A percentile compares a stretch with the other conserved stretches of the same genome.
phyloP scores from a whole-genome alignment of 2,888 invertebrate genomes.

The Pantelozetes paolii region DNA sequence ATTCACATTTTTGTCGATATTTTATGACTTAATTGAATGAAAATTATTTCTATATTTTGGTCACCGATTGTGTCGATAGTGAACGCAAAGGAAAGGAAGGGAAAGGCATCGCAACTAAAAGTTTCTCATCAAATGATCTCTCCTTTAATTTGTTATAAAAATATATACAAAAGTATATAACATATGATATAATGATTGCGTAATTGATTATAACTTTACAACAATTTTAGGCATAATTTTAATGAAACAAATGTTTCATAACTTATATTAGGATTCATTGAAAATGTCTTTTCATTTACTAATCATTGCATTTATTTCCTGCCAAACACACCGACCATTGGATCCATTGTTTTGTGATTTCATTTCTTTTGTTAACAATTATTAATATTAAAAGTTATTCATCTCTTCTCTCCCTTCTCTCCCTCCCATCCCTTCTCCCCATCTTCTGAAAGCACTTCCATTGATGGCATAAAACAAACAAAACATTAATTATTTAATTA shows the following conservation, averaged over 20 bases:
- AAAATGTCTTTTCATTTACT: not conserved
- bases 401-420: not conserved
- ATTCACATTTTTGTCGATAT: not conserved
- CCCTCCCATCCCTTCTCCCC: no score
- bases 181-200: not conserved
- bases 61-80: not conserved
- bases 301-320: conserved; percentile 1
- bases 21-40: not conserved
- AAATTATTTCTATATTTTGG: not conserved
- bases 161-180: not conserved
- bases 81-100: not conserved
- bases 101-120: not conserved
- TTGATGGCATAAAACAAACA: not conserved
- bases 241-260: not conserved
- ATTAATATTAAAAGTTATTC: not conserved
- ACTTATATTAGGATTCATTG: not conserved
- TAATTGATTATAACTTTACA: not conserved
- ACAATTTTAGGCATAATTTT: conserved; percentile 19
- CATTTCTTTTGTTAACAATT: not conserved
- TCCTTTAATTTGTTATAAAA: not conserved
- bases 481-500: not conserved
- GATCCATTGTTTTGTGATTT: conserved; percentile 1
- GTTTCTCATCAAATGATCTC: conserved; percentile 20
- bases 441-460: not conserved
- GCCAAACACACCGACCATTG: not conserved